Percentiles rank a stretch among this genome's conserved stretches.
Evolutionary conservation across 2,888 invertebrate genomes (phyloP).

Genomic region (Drosophila kambysellisi): DNA sequence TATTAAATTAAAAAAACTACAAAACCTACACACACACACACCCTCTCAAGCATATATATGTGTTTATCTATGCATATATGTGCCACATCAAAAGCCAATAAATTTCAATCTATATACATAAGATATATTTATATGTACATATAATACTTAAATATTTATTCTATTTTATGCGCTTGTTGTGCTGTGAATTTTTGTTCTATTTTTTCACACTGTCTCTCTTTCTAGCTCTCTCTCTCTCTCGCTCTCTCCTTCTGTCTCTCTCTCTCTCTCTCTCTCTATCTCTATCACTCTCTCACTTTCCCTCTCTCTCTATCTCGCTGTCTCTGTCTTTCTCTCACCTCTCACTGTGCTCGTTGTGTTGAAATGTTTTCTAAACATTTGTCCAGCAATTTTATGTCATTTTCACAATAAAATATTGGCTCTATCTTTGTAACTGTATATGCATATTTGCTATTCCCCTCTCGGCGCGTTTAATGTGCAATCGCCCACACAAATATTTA

Average conservation of each 20-base stretch:
- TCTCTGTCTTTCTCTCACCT: conserved; percentile 15
- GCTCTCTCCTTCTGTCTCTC: conserved; percentile 5
- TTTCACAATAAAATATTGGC: conserved; percentile 60
- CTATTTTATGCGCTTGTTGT: conserved; percentile 75
- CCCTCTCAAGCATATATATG: conserved; percentile 5
- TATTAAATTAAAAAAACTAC: conserved; percentile 43
- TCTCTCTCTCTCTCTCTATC: conserved; percentile 6
- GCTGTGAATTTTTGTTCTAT: conserved; percentile 64
- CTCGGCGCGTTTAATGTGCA: conserved; percentile 46
- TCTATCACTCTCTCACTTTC: conserved; percentile 2
- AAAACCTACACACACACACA: conserved; percentile 1
- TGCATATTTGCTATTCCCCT: conserved; percentile 34
- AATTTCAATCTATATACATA: conserved; percentile 16
- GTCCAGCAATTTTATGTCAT: conserved; percentile 57
- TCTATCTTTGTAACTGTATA: conserved; percentile 40
- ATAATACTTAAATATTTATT: conserved; percentile 48
- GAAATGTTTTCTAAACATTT: conserved; percentile 67
- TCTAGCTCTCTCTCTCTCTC: conserved; percentile 5
- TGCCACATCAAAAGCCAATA: conserved; percentile 24
- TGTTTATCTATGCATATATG: conserved; percentile 4
- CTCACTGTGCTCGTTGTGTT: conserved; percentile 42
- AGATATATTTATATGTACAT: conserved; percentile 21
- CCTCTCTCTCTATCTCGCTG: conserved; percentile 9
- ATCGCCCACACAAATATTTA: conserved; percentile 31
- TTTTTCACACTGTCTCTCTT: conserved; percentile 20